Base-by-base conservation (phyloP, 2,797 vertebrate species). In the Clarias platycephalus region DNA sequence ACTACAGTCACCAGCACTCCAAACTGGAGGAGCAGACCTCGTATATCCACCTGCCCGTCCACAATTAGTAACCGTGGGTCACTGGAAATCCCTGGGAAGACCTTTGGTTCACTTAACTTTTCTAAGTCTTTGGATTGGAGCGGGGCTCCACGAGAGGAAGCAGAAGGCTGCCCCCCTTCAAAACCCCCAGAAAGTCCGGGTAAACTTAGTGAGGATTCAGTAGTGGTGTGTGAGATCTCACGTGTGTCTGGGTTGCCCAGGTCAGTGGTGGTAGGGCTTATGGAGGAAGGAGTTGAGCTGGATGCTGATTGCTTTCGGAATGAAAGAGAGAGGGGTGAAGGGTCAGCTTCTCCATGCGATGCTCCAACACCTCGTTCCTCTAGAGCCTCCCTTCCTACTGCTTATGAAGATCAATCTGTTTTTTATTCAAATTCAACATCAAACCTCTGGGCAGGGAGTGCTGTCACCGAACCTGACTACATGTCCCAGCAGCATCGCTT, bases 41-140 rank as follows among this genome's bases (percentile, higher is more conserved):
- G 95, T 68, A 96, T 96, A 83, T 95, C 95, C 83, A 96, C 95
- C n/a, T 96, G 95, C 74, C 94, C 94, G 0, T 93, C 92, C 81
- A 93, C 91, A 77, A 91, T 95, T 85, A 95, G 90, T 87, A 92
- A 95, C 58, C 94, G 95, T 66, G 93, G 94, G n/a, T 96, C 96
- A 28, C 90, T 95, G 40, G 96, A 96, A 87, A 92, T 95, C 55
- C 90, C 93, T 0, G 90, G 92, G 22, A 91, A 87, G 62, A 86
- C 90, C 9, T 94, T 93, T 37, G 91, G 92, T 18, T 91, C 93
- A 5, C 90, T 93, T 9, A 86, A 88, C 53, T 95, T 96, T 89
- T 95, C 94, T 26, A 94, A 91, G 53, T 95, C 95, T 0, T 82
- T 95, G 82, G 95, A 96, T 90, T 95, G 93, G 93, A 93, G 89